Percentiles rank a stretch among this genome's conserved stretches.
phyloP scores from a whole-genome alignment of 2,113 vertebrate species.

The Tonatia bakeri region DNA sequence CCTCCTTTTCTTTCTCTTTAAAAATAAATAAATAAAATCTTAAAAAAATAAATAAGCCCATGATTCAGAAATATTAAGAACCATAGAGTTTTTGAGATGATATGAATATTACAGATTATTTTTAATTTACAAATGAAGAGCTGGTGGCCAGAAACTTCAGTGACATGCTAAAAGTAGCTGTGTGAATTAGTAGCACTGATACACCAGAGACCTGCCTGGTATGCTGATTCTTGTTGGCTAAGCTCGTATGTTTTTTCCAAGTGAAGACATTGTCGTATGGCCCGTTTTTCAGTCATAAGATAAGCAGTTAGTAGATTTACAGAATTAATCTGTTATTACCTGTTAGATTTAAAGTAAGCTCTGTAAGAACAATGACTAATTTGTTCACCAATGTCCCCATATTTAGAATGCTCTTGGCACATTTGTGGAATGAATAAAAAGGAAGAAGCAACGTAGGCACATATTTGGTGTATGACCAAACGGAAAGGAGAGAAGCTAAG shows the following conservation, averaged over 20 bases:
- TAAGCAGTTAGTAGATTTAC: neutral
- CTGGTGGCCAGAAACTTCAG: neutral
- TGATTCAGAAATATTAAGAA: slow-evolving; percentile 24
- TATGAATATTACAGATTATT: neutral
- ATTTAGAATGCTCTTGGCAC: neutral
- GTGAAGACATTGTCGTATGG: neutral
- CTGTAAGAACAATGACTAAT: neutral
- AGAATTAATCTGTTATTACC: neutral
- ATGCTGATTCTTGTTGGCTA: neutral
- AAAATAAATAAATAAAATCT: too few relatives aligned
- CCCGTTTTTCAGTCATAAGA: neutral
- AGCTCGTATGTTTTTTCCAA: neutral
- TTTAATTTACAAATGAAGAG: neutral
- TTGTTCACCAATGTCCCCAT: neutral
- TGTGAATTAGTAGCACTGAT: neutral
- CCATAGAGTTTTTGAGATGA: neutral
- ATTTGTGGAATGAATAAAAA: neutral
- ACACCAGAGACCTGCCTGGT: neutral
- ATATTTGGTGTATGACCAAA: neutral
- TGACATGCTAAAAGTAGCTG: neutral
- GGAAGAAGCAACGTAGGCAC: neutral
- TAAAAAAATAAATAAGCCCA: neutral
- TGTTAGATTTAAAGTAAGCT: neutral
- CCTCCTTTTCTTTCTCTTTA: too few relatives aligned
- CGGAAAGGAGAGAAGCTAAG: neutral